These are phyloP conservation scores for Ichneumoninae sp. DNA, from an alignment of 2,888 invertebrate genomes.

Conservation along the genomic window DNA sequence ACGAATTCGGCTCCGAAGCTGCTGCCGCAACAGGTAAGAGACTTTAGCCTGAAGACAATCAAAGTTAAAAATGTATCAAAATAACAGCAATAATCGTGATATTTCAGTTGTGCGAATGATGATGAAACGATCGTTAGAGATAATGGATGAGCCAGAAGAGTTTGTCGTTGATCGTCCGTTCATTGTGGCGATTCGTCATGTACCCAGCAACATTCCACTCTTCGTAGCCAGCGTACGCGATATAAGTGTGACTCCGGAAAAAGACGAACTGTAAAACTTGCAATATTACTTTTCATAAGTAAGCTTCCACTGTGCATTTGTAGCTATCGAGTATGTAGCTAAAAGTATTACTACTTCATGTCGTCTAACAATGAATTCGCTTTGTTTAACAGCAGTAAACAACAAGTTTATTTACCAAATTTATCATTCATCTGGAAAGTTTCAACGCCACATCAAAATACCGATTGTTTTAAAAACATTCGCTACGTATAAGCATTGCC, in stretches of 20 bases:
- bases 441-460: constrained; percentile 10
- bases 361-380: background rate
- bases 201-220: constrained; percentile 76
- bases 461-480: background rate
- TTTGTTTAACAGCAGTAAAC: constrained; percentile 29
- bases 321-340: background rate
- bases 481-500: constrained; percentile 1
- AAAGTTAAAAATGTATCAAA: background rate
- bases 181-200: constrained; percentile 79
- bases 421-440: constrained; percentile 21
- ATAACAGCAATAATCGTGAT: background rate
- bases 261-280: constrained; percentile 76
- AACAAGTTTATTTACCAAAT: constrained; percentile 26
- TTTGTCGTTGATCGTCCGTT: constrained; percentile 84
- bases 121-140: constrained; percentile 70
- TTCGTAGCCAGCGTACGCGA: constrained; percentile 79
- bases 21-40: constrained; percentile 85
- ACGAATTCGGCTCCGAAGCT: constrained; percentile 86
- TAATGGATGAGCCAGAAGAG: constrained; percentile 70
- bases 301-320: background rate
- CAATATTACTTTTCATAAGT: background rate
- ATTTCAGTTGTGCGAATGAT: constrained; percentile 75
- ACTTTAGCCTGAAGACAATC: background rate
- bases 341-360: background rate
- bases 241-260: constrained; percentile 68